Evolutionary conservation across 2,888 invertebrate species (phyloP).

Genomic region (Hirtodrosophila confusa): DNA sequence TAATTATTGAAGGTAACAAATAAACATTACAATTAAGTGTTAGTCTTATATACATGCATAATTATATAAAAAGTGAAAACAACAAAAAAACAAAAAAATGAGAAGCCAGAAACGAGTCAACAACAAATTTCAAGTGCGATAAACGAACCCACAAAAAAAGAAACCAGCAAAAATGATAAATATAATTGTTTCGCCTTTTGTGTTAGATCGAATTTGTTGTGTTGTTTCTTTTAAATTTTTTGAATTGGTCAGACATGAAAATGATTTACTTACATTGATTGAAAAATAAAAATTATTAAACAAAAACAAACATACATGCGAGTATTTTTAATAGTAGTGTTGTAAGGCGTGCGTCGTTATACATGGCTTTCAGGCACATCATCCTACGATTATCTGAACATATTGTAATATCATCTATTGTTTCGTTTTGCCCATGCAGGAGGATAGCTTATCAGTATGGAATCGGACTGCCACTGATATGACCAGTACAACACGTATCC

Average conservation of each 20-base stretch:
- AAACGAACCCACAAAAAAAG: constrained; percentile 33
- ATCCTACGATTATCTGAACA: background rate
- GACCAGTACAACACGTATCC: constrained; percentile 94
- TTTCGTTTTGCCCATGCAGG: constrained; percentile 85
- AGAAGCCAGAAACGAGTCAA: constrained; percentile 39
- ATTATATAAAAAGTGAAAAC: constrained; percentile 51
- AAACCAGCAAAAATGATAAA: constrained; percentile 50
- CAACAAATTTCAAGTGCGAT: constrained; percentile 54
- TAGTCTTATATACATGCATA: constrained; percentile 77
- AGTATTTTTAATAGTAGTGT: background rate
- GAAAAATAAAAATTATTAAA: constrained; percentile 80
- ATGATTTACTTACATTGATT: constrained; percentile 80
- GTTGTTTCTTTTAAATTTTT: constrained; percentile 58
- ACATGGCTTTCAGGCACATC: constrained; percentile 44
- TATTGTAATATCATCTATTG: background rate
- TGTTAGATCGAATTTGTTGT: constrained; percentile 53
- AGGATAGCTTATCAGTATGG: constrained; percentile 98
- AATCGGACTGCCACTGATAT: constrained; percentile 97
- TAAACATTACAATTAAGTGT: constrained; percentile 80
- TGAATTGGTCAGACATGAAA: constrained; percentile 69
- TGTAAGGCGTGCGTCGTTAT: background rate
- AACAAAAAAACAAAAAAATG: constrained; percentile 33
- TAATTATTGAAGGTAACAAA: constrained; percentile 71
- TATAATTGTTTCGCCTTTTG: constrained; percentile 67
- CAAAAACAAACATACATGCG: constrained; percentile 37